Evolutionary conservation across 2,888 invertebrate genomes (phyloP), one percentile per base, ranked within the genome.

Genomic region (Ferdinandea cuprea): DNA sequence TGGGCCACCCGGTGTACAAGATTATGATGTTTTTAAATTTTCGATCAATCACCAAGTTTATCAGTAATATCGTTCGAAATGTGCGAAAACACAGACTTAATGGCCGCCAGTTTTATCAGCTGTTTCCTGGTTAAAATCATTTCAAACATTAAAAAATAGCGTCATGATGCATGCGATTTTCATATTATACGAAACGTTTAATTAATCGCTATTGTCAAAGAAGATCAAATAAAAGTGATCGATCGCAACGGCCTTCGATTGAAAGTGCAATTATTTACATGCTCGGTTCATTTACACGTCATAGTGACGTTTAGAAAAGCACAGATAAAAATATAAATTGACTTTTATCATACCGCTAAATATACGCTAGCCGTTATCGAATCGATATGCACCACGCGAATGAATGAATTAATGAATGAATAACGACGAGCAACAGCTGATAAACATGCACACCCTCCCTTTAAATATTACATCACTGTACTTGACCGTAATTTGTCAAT

Each of bases 331-430:
- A 13, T 25, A 25, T 25, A 25, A 25, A 2, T 25, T 25, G 25
- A n/a, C 25, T 5, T 25, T 25, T 25, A 25, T 25, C 5, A 5
- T 25, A 25, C 25, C 25, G 2, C 9, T 40, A 37, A 17, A 30
- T 15, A 42, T 8, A 30, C 7, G 65, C 9, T 65, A 19, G 37
- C 56, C 56, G 61, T 48, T 65, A 65, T 56, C 65, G 48, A 25
- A 15, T 2, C n/a, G 37, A 48, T 72, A 65, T 17, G 30, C 50
- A 37, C 15, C 7, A 32, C 19, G 15, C 35, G 50, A 48, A 37
- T 15, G 52, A 71, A 59, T 69, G 72, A 63, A 58, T 66, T 59
- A 61, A 79, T 63, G 52, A 50, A 25, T 46, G 52, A 40, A 25
- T 54, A 44, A 48, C 21, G 58, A 37, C 48, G 21, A 25, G 15